phyloP scores from a whole-genome alignment of 2,888 invertebrate genomes.

The Drosophila rellima region DNA sequence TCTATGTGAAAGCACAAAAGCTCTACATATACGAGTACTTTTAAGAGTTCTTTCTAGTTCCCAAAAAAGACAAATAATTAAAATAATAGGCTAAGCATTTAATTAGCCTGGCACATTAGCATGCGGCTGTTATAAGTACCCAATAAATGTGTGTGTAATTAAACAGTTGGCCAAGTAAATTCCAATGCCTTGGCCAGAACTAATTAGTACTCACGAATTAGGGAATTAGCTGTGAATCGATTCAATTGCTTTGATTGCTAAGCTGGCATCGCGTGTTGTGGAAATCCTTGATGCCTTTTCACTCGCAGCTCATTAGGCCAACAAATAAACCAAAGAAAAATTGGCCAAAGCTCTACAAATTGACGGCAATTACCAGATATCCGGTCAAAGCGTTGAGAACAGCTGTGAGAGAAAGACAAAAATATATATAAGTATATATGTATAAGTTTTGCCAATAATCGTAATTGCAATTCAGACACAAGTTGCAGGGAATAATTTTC shows the following conservation, averaged over 20 bases:
- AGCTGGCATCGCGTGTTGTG: conserved; percentile 33
- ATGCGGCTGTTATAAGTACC: neutral
- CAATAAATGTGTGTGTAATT: conserved; percentile 20
- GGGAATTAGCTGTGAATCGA: conserved; percentile 18
- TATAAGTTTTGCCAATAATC: conserved; percentile 33
- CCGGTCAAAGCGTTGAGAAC: conserved; percentile 44
- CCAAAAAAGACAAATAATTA: neutral
- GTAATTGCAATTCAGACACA: conserved; percentile 48
- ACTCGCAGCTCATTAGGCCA: conserved; percentile 12
- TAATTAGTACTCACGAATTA: conserved; percentile 18
- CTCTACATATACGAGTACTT: neutral
- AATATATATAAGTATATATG: neutral
- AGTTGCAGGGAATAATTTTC: conserved; percentile 47
- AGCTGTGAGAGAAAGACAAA: conserved; percentile 7
- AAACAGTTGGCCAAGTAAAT: conserved; percentile 18
- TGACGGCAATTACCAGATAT: conserved; percentile 65
- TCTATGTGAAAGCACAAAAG: neutral
- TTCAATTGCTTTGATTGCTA: conserved; percentile 37
- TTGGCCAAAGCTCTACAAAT: conserved; percentile 51
- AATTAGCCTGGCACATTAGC: conserved; percentile 15
- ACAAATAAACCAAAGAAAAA: conserved; percentile 40
- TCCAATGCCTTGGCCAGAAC: conserved; percentile 3
- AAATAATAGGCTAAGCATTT: neutral
- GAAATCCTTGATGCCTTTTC: neutral
- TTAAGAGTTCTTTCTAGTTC: neutral